phyloP scores from a whole-genome alignment of 37 sponge, comb jelly and placozoan species.

The Beroe ovata region DNA sequence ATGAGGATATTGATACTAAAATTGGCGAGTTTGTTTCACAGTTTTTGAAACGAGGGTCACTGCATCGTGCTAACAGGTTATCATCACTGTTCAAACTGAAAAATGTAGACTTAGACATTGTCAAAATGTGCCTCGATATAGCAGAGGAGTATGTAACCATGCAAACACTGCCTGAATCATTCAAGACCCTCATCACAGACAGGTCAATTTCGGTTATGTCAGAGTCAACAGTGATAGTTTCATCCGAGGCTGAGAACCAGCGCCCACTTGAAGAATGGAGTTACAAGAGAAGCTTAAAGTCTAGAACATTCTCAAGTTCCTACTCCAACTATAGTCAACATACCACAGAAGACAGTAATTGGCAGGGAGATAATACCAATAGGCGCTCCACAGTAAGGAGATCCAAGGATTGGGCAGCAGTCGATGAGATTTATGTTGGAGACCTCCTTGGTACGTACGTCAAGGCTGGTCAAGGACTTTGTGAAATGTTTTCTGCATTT shows the following conservation, averaged over 20 bases:
- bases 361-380: not conserved
- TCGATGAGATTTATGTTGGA: conserved; percentile 55
- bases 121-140: not conserved
- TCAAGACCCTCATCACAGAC: conserved; percentile 15
- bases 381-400: not conserved
- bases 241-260: not conserved
- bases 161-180: not conserved
- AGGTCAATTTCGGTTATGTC: not conserved
- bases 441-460: conserved; percentile 39
- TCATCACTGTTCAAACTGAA: not conserved
- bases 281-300: conserved; percentile 1
- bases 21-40: conserved; percentile 20
- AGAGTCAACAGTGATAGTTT: conserved; percentile 2
- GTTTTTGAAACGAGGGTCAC: conserved; percentile 12
- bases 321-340: not conserved
- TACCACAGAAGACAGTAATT: not conserved
- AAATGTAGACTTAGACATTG: not conserved
- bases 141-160: conserved; percentile 31
- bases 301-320: not conserved
- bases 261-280: conserved; percentile 49
- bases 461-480: not conserved
- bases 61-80: not conserved
- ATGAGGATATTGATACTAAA: conserved; percentile 7
- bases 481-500: conserved; percentile 51
- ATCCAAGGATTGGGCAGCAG: conserved; percentile 41